Base-by-base conservation (phyloP, 2,888 invertebrate genomes). In the Nyleta sp. region DNA sequence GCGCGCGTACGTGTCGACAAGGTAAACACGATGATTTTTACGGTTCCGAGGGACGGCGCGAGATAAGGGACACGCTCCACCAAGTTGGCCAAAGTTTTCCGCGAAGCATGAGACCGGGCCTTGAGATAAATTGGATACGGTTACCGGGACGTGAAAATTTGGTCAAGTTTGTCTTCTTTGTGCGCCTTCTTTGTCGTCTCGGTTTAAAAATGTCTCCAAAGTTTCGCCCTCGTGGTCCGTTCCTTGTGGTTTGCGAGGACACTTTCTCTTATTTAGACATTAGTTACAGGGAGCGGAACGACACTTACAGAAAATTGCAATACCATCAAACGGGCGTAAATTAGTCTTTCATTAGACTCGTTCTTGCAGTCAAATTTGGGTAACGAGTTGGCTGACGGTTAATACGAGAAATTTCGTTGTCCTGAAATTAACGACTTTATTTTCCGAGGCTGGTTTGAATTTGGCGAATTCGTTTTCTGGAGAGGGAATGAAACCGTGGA, bases 281-380 rank as follows among this genome's bases (percentile, higher is more conserved):
- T 73, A 57, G 50, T 57, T 57, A 72, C 15, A 44, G 40, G 40
- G 40, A 42, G 18, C 11, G 18, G 50, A 73, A 64, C 38, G 33
- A 65, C 33, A 50, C 33, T 73, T n/a, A n/a, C n/a, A n/a, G n/a
- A n/a, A n/a, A n/a, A n/a, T n/a, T n/a, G 50, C 18, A 13, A 59
- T 57, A 33, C 57, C 40, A 42, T 65, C 60, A 28, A 13, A 13
- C 48, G 13, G 7, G 20, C 13, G 57, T 73, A 65, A 57, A 73
- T 73, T 73, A 73, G 64, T 57, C 64, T 64, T 72, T 64, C 46
- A 62, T 62, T 62, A 62, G 24, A 60, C 35, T 44, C 44, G 60
- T 46, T 28, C 71, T 18, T 55, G 40, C 24, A 71, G 71, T 60
- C 35, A 52, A 62, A 71, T 53, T 70, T 57, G 52, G 60, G 52